These are phyloP conservation scores for Columbina picui DNA, from an alignment of 2,113 vertebrate species.

Conservation along the genomic window DNA sequence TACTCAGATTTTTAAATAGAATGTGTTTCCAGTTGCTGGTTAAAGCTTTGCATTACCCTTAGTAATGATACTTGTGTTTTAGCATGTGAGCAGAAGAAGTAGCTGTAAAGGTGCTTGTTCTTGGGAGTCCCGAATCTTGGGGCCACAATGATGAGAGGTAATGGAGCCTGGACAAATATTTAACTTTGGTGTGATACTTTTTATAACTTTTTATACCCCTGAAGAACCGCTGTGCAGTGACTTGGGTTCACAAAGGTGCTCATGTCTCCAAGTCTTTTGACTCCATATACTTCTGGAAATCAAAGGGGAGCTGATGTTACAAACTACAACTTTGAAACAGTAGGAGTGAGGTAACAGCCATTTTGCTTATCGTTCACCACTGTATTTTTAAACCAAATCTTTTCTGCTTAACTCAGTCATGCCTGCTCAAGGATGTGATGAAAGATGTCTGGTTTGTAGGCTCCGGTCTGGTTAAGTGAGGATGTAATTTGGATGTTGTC, in stretches of 20 bases:
- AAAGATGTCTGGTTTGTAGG: background rate
- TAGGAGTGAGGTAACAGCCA: background rate
- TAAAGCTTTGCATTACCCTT: background rate
- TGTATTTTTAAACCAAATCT: background rate
- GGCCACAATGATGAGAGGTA: background rate
- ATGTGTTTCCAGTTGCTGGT: background rate
- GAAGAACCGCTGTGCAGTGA: background rate
- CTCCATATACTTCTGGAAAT: background rate
- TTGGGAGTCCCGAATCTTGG: background rate
- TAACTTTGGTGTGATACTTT: background rate
- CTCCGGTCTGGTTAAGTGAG: background rate
- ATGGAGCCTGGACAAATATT: background rate
- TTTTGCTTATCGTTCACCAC: background rate
- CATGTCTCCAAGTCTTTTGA: background rate
- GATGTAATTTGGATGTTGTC: background rate
- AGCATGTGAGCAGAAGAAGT: background rate
- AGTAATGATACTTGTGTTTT: accelerated
- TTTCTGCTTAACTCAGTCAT: background rate
- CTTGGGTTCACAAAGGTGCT: background rate
- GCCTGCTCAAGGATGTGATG: background rate
- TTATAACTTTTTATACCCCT: background rate
- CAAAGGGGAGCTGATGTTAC: background rate
- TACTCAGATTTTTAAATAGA: background rate
- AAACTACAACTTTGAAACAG: background rate
- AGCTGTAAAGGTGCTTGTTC: background rate